Evolutionary conservation across 2,113 vertebrate genomes (phyloP).

Genomic region (Piliocolobus tephrosceles): DNA sequence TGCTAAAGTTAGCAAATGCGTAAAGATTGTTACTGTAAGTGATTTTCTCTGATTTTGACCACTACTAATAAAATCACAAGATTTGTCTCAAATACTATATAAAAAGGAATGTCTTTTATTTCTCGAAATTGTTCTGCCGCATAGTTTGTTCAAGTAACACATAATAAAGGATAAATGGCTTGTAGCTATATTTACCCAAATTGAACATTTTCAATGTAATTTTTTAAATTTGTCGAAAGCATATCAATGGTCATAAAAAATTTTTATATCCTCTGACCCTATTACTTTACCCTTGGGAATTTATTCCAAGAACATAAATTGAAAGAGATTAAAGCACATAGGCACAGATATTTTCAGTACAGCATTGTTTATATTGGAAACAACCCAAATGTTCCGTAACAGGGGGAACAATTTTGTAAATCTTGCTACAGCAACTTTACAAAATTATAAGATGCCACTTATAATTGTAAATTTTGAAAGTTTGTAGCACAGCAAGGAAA

Average conservation of each 20-base stretch:
- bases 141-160: not conserved
- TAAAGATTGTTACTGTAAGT: not conserved
- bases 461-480: not conserved
- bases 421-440: constrained; percentile 28
- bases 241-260: constrained; percentile 56
- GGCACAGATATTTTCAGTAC: constrained; percentile 30
- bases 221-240: constrained; percentile 52
- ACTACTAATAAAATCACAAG: not conserved
- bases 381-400: constrained; percentile 19
- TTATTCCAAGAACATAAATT: constrained; percentile 53
- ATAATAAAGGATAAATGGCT: not conserved
- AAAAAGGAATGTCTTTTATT: not conserved
- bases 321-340: constrained; percentile 46
- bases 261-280: constrained; percentile 33
- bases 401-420: not conserved
- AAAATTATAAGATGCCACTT: constrained; percentile 24
- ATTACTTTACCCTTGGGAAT: constrained; percentile 32
- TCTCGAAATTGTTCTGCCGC: not conserved
- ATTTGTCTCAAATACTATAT: not conserved
- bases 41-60: not conserved
- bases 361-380: constrained; percentile 50
- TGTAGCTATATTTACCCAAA: constrained; percentile 3
- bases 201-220: constrained; percentile 30
- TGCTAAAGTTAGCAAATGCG: not conserved
- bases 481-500: not conserved